These are phyloP conservation scores for Palloptera scutellata DNA, from an alignment of 2,888 invertebrate genomes.

Conservation along the genomic window DNA sequence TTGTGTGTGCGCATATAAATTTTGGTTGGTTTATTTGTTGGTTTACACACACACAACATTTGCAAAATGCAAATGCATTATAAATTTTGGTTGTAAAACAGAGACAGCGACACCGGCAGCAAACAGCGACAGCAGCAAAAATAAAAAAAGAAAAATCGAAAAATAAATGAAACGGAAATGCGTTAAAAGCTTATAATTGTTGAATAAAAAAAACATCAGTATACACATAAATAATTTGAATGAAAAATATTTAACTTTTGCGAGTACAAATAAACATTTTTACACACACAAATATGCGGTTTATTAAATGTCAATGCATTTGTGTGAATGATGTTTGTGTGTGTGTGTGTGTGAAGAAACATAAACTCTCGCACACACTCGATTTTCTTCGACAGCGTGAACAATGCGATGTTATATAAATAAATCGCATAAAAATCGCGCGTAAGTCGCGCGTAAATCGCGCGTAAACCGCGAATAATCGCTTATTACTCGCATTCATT, in stretches of 20 bases:
- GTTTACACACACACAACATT: too few relatives aligned
- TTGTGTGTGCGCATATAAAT: not conserved
- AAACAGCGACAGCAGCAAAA: too few relatives aligned
- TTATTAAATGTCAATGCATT: not conserved
- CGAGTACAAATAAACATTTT: not conserved
- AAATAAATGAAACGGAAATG: slow-evolving; percentile 7
- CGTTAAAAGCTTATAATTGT: slow-evolving; percentile 30
- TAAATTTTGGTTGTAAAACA: too few relatives aligned
- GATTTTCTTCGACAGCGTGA: not conserved
- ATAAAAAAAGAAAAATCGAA: too few relatives aligned
- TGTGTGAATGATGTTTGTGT: not conserved
- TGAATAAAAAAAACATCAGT: slow-evolving; percentile 1
- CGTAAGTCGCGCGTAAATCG: not conserved
- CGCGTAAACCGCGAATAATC: not conserved
- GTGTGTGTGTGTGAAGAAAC: not conserved
- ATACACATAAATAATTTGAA: not conserved
- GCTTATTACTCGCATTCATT: not conserved
- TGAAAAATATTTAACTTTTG: not conserved
- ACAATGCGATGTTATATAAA: not conserved
- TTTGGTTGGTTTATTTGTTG: slow-evolving; percentile 18
- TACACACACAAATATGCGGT: not conserved
- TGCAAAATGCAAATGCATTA: not conserved
- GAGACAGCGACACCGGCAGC: too few relatives aligned
- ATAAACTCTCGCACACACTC: too few relatives aligned
- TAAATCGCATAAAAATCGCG: not conserved